Evolutionary conservation across 2,888 invertebrate genomes (phyloP), one percentile per base, ranked within the genome.

Genomic region (Apotomis turbidana): DNA sequence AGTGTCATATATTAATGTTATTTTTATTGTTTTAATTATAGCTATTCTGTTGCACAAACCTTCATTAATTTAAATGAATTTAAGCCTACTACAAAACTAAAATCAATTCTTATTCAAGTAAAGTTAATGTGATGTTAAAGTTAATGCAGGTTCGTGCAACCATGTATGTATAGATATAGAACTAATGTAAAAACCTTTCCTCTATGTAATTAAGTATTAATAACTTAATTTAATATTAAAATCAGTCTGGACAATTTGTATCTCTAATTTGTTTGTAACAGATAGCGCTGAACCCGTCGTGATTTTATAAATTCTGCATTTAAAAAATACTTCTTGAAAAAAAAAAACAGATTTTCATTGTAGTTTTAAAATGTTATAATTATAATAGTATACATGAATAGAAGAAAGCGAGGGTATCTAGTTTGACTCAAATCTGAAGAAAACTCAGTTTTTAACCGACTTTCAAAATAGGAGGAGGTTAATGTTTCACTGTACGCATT

Each of bases 161-260:
- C 36, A 51, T 36, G 0, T 51, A 61, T 63, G 63, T 66, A 60
- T 66, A 66, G 64, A 66, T 41, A 41, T 41, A 41, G 27, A 15
- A 52, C 27, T 70, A 66, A 60, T 70, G 64, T 70, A 59, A 46
- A 70, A 59, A 52, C 10, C 54, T 66, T 54, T 54, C 59, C 52
- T 52, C 44, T 63, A 13, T 41, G 27, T 70, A 61, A 27, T 51
- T 54, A 62, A 57, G 12, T 70, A 63, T 44, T 64, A 44, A 44
- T 62, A 51, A n/a, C 57, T 58, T 62, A 62, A 61, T 64, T 64
- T 15, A 44, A 59, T 51, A 67, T 49, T 41, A 27, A 51, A 15
- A 13, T 57, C 62, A 70, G 15, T 41, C 10, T 36, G 55, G 12
- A 41, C 5, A 9, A 49, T 54, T 10, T 54, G n/a, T 58, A 51